Evolutionary conservation across 2,888 invertebrate species (phyloP).

Genomic region (Prosapia bicincta): DNA sequence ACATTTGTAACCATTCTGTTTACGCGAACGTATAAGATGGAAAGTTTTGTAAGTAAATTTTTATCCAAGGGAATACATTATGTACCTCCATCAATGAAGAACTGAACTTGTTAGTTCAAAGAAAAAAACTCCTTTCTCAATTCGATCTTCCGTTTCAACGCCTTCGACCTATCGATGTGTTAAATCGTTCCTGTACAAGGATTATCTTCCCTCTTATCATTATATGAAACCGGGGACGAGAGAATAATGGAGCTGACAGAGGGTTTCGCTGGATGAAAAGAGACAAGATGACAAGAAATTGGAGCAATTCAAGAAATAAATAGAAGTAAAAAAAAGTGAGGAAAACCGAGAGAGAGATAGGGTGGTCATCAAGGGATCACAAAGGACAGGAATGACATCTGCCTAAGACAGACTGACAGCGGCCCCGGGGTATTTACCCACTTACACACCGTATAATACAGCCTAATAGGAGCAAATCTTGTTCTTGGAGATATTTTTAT

Average conservation of each 20-base stretch:
- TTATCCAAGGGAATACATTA: too few relatives aligned
- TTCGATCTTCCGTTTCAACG: not conserved
- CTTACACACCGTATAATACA: not conserved
- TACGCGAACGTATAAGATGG: too few relatives aligned
- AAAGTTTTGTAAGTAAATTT: too few relatives aligned
- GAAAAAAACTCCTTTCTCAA: not conserved
- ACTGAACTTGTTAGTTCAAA: not conserved
- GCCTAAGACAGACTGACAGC: slow-evolving; percentile 3
- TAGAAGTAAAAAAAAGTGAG: not conserved
- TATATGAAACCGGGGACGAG: not conserved
- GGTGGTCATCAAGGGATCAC: not conserved
- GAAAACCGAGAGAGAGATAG: not conserved
- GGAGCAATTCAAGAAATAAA: slow-evolving; percentile 14
- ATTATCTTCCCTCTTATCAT: not conserved
- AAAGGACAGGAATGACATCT: not conserved
- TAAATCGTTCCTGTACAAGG: not conserved
- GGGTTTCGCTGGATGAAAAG: slow-evolving; percentile 4
- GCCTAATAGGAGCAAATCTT: not conserved
- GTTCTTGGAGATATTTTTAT: too few relatives aligned
- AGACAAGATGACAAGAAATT: slow-evolving; percentile 21
- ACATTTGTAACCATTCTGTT: too few relatives aligned
- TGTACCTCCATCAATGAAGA: too few relatives aligned
- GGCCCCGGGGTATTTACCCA: slow-evolving; percentile 1
- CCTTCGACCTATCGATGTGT: not conserved
- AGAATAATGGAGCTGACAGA: slow-evolving; percentile 6